Evolutionary conservation across 2,797 vertebrate species (phyloP), one percentile per base, ranked within the genome.

Genomic region (Acrossocheilus fasciatus): DNA sequence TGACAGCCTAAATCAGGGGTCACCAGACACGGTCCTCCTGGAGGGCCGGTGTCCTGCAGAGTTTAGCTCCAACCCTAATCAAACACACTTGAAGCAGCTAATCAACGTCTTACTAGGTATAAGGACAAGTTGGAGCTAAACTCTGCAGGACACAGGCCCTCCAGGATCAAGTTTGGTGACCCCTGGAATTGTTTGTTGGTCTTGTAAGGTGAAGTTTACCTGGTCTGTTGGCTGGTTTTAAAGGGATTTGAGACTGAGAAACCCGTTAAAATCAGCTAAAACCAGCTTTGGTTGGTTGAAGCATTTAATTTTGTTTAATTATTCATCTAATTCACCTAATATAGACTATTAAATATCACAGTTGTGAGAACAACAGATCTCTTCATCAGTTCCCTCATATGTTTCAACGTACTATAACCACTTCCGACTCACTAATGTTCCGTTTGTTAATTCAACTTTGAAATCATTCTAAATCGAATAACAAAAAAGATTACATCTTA

Each of bases 401-500:
- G 26, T 17, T 47, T 34, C 2, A 62, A n/a, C 39, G 59, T 43
- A 12, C 5, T 18, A 72, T 43, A 11, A 41, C 4, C 43, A 26
- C 34, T 57, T 1, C 41, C 14, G 36, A 30, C 18, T 39, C 8
- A 7, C 39, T 18, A 47, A 50, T 62, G 47, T 62, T 36, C 6
- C 30, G n/a, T 12, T 50, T 26, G 75, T 36, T 64, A 1, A 66
- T 59, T 15, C 2, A 64, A 30, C 72, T 54, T 39, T 72, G 3
- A 39, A 85, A 34, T 23, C 0, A n/a, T 14, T 4, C 36, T 36
- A 36, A n/a, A 62, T 64, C n/a, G n/a, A 64, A 64, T 14, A 62
- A 62, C n/a, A 45, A 14, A 30, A 43, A 64, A 15, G 3, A 18
- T 45, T n/a, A 41, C 17, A 66, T 17, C 45, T 36, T 91, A 96